Evolutionary conservation across 2,888 invertebrate genomes (phyloP), one percentile per base, ranked within the genome.

Genomic region (Mimas tiliae): DNA sequence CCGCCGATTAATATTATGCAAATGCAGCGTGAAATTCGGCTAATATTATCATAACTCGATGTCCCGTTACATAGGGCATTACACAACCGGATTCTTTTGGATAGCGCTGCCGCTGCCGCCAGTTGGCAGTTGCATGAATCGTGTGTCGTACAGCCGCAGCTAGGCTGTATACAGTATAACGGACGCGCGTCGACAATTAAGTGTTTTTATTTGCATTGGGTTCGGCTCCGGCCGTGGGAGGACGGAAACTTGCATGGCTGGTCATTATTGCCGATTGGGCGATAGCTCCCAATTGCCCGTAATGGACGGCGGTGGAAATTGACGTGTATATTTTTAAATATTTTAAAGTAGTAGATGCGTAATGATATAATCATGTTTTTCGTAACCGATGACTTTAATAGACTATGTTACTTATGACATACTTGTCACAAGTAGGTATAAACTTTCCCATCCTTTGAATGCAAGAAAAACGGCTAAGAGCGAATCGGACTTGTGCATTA

Each of bases 41-140:
- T 89, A 77, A 82, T 81, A 92, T 93, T 91, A 91, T 85, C 93
- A 93, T 93, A 92, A 93, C 93, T 90, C 88, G 93, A 90, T 81
- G 89, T 89, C 84, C 93, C 93, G 92, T 92, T 93, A 91, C 82
- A 83, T 86, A 88, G 88, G 87, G 89, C 87, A 90, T 91, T 89
- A 90, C 87, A 88, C 88, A 90, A 91, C 89, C 89, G 88, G 89
- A 85, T 87, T 88, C 78, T 84, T 81, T 77, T 73, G 76, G 77
- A 77, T 70, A 71, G 71, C 73, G 68, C 70, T 73, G 69, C 69
- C 69, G 73, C 75, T 78, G 76, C 82, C 84, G 84, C 80, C 86
- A 73, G 58, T 38, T 87, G 85, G 85, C 86, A 73, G 58, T 38
- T 87, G 85, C 86, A 85, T 86, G 19, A 19, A 16, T 58, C 84